Base-by-base conservation (phyloP, 1,140 invertebrate species). In the Atta colombica region DNA sequence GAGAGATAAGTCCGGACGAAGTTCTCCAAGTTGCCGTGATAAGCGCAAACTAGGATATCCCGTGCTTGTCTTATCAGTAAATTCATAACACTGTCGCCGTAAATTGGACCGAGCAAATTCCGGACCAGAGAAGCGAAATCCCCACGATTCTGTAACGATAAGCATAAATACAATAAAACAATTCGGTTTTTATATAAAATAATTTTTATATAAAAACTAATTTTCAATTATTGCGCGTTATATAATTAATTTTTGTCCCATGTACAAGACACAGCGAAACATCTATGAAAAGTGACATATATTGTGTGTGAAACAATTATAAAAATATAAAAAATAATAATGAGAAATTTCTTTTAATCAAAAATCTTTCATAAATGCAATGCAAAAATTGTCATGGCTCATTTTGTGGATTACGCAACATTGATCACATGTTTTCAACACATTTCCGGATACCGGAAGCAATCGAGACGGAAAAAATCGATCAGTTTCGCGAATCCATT, bases 1-100 rank as follows among this genome's bases (percentile, higher is more conserved):
- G 95, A 95, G 91, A 97, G 96, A 94, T 97, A 97, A 82, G 96
- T 96, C 85, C 95, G 95, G 89, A 97, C 96, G 92, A 97, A 97
- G 89, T 95, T 95, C 65, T 95, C 94, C 90, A 97, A 93, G 93
- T 96, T 96, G 45, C 96, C 97, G 75, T 96, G 96, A 94, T 96
- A 97, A 88, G 96, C 96, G 92, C 96, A 97, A 45, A 97, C 96
- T 86, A 97, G 96, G 69, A 97, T 95, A 93, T 97, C 96, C 86
- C 97, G 96, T 65, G 97, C 97, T 94, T 97, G 96, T 74, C 96
- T 95, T 85, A 97, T 96, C 92, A 97, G 94, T 90, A 96, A 95
- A 91, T 96, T 95, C 93, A 96, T 95, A 69, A 96, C 96, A 87
- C 95, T 94, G 85, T 95, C 95, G 75, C 94, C 96, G 89, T 96